These are phyloP conservation scores for Semaprochilodus insignis DNA, from an alignment of 2,797 vertebrate species.

Conservation along the genomic window DNA sequence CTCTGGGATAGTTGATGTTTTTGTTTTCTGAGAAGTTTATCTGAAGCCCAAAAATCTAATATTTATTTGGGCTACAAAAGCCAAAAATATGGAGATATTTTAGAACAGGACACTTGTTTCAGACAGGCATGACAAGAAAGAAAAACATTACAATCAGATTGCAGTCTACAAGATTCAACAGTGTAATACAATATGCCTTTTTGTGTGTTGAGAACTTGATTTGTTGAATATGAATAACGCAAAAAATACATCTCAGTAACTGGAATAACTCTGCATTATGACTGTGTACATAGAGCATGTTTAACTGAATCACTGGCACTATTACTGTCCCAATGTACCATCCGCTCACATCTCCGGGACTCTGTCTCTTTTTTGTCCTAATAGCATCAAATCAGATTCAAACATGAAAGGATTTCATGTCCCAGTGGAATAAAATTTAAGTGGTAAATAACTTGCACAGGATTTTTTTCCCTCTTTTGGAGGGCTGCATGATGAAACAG, in stretches of 20 bases:
- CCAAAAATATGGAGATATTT: too few species aligned
- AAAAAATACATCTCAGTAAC: not conserved
- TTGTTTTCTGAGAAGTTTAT: too few species aligned
- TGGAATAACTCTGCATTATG: not conserved
- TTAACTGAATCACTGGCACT: constrained; percentile 3
- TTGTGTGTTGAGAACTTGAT: not conserved
- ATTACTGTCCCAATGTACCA: not conserved
- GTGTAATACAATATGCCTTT: not conserved
- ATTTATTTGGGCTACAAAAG: too few species aligned
- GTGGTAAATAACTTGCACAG: constrained; percentile 27
- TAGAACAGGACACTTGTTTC: too few species aligned
- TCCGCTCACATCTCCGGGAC: not conserved
- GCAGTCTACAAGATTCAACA: not conserved
- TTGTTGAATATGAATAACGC: not conserved
- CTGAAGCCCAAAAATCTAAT: too few species aligned
- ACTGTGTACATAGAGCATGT: not conserved
- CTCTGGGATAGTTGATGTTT: too few species aligned
- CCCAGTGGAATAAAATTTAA: constrained; percentile 26
- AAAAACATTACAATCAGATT: too few species aligned
- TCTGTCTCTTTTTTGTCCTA: constrained; percentile 2
- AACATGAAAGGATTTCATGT: constrained; percentile 22
- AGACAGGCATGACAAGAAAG: too few species aligned
- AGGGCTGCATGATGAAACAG: constrained; percentile 48
- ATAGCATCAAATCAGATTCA: constrained; percentile 32
- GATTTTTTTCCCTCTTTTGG: constrained; percentile 18